Percentiles rank a stretch among this genome's conserved stretches.
These are phyloP conservation scores for Magallana gigas DNA, from an alignment of 1,140 invertebrate genomes.

Conservation along the genomic window DNA sequence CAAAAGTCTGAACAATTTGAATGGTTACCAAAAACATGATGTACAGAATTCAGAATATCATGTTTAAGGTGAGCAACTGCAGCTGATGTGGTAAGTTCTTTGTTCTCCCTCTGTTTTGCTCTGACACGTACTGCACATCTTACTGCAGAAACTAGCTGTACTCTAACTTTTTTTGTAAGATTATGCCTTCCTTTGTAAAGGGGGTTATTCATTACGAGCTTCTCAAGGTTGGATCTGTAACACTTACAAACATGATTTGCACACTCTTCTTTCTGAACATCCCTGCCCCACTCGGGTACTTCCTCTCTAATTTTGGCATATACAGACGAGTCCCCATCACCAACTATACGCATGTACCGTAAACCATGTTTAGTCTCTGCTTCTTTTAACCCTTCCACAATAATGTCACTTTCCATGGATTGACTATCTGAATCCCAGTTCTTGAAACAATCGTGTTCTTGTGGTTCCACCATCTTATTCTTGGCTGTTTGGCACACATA, in stretches of 20 bases:
- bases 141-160: slow-evolving; percentile 40
- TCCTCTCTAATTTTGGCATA: slow-evolving; percentile 67
- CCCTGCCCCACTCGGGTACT: no score
- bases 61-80: slow-evolving; percentile 15
- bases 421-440: slow-evolving; percentile 76
- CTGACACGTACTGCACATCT: slow-evolving; percentile 50
- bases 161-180: slow-evolving; percentile 44
- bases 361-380: slow-evolving; percentile 75
- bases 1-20: slow-evolving; percentile 38
- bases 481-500: slow-evolving; percentile 61
- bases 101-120: slow-evolving; percentile 19
- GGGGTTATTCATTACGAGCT: no score
- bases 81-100: not conserved
- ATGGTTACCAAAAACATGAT: slow-evolving; percentile 41
- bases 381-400: slow-evolving; percentile 74
- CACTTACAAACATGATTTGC: no score
- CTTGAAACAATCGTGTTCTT: slow-evolving; percentile 52
- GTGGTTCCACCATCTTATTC: no score
- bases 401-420: slow-evolving; percentile 78
- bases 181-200: no score
- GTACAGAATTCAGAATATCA: slow-evolving; percentile 44
- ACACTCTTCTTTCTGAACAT: no score
- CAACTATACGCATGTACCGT: slow-evolving; percentile 76
- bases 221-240: no score
- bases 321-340: slow-evolving; percentile 79